Conservation (phyloP, 1,140 invertebrate genomes). For the Linepithema humile region DNA sequence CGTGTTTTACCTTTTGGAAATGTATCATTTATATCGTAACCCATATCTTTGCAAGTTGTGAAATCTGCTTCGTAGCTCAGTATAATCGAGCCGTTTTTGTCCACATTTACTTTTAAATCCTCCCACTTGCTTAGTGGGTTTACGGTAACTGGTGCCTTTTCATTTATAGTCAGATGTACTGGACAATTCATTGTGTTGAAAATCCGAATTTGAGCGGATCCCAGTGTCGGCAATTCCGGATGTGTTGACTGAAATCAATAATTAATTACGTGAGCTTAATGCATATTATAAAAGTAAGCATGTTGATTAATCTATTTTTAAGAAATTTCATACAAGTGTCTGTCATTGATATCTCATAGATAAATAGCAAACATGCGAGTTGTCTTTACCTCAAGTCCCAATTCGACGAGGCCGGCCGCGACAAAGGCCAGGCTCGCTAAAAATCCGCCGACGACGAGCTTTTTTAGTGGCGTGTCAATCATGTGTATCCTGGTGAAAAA, state of each 20-base stretch:
- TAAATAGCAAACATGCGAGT: not conserved
- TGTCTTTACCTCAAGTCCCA: slow-evolving; percentile 88
- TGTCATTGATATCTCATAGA: too few relatives aligned
- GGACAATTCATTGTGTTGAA: slow-evolving; percentile 87
- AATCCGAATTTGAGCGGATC: slow-evolving; percentile 88
- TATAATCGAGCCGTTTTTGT: not conserved
- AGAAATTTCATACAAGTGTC: not conserved
- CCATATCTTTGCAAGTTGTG: slow-evolving; percentile 6
- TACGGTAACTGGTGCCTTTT: slow-evolving; percentile 63
- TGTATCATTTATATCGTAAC: too few relatives aligned
- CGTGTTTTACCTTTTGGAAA: not conserved
- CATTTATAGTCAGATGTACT: slow-evolving; percentile 67
- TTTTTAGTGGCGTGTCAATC: slow-evolving; percentile 89
- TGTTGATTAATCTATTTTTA: too few relatives aligned
- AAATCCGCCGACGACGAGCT: slow-evolving; percentile 92
- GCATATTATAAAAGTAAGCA: too few relatives aligned
- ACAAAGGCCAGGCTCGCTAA: slow-evolving; percentile 93
- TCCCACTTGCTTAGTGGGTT: slow-evolving; percentile 72
- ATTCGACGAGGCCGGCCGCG: slow-evolving; percentile 94
- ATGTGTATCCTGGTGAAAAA: slow-evolving; percentile 82
- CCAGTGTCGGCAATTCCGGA: slow-evolving; percentile 86
- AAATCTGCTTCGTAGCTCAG: not conserved
- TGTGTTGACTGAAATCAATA: slow-evolving; percentile 87
- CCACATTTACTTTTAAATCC: slow-evolving; percentile 69
- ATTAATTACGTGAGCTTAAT: too few relatives aligned